Base-by-base conservation (phyloP, 2,797 vertebrate species). In the Enteromius anoplus region DNA sequence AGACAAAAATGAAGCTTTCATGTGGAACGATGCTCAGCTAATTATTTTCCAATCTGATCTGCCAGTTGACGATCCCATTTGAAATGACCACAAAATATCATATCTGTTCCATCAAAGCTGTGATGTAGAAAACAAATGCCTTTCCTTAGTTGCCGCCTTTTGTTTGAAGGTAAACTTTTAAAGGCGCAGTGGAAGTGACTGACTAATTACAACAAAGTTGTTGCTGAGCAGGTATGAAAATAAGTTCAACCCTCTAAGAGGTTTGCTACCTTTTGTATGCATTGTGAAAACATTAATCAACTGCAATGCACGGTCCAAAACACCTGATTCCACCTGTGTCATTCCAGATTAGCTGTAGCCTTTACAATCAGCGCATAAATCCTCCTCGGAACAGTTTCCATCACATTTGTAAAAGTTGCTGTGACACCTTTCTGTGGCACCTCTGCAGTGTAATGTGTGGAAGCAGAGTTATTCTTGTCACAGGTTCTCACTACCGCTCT, bases 361-460 rank as follows among this genome's bases (percentile, higher is more conserved):
- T 53, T 42, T 68, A 84, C 75, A 84, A 91, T 86, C 42, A 78
- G 83, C 29, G 70, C 72, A 80, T 84, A 84, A 34, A 78, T 66
- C 64, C 69, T 84, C 84, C 86, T 85, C 80, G 80, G 89, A 88
- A 85, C 11, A 14, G 78, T 80, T 86, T 70, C 84, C 51, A 65
- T 78, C 77, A 71, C 87, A 86, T 88, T 89, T 86, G 78, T 88
- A 89, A 89, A 88, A 75, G 49, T 79, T 82, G 81, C 81, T 81
- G 47, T 87, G 80, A 87, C 84, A 83, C 80, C 81, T 87, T 86
- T 86, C 65, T 37, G 60, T 83, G 58, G 80, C 81, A 81, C 78
- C 80, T 82, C 86, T 78, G 73, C 84, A 66, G 70, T 73, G 71
- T 64, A 79, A 85, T 80, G 83, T 77, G 75, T 80, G 65, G 77